Evolutionary conservation across 2,113 vertebrate genomes (phyloP).

Genomic region (Shinisaurus crocodilurus): DNA sequence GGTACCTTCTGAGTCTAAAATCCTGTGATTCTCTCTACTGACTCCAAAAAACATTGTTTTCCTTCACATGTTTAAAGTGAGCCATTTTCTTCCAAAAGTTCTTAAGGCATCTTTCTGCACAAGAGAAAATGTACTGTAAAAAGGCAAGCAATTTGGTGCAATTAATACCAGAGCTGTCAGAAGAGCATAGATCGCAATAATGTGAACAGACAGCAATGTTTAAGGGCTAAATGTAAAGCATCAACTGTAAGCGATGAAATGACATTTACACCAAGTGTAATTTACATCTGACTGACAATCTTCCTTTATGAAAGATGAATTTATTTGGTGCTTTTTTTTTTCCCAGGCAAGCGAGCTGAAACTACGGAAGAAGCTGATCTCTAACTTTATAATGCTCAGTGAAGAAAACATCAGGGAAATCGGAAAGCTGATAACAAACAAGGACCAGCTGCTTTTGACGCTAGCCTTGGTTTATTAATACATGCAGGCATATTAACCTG

Average conservation of each 20-base stretch:
- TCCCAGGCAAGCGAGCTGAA: slow-evolving; percentile 39
- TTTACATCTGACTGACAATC: slow-evolving; percentile 57
- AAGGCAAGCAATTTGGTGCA: slow-evolving; percentile 60
- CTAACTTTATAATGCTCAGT: slow-evolving; percentile 30
- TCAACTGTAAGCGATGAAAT: slow-evolving; percentile 58
- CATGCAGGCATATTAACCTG: slow-evolving; percentile 58
- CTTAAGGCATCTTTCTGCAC: slow-evolving; percentile 48
- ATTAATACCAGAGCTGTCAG: slow-evolving; percentile 69
- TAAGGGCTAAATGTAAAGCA: slow-evolving; percentile 61
- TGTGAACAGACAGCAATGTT: slow-evolving; percentile 54
- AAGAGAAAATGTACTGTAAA: slow-evolving; percentile 34
- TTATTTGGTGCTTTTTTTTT: slow-evolving; percentile 57
- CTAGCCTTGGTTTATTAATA: slow-evolving; percentile 47
- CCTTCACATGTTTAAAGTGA: slow-evolving; percentile 22
- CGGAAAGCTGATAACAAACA: slow-evolving; percentile 56
- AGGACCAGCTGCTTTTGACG: slow-evolving; percentile 60
- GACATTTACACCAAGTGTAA: slow-evolving; percentile 65
- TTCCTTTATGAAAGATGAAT: slow-evolving; percentile 59
- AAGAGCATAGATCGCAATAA: slow-evolving; percentile 50
- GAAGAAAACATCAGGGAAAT: slow-evolving; percentile 45
- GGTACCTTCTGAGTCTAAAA: not conserved
- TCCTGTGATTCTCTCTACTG: not conserved
- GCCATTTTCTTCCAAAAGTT: slow-evolving; percentile 53
- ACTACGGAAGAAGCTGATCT: slow-evolving; percentile 29
- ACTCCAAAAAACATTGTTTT: no score